Evolutionary conservation across 2,797 vertebrate genomes (phyloP).

Genomic region (Poeciliopsis gracilis): DNA sequence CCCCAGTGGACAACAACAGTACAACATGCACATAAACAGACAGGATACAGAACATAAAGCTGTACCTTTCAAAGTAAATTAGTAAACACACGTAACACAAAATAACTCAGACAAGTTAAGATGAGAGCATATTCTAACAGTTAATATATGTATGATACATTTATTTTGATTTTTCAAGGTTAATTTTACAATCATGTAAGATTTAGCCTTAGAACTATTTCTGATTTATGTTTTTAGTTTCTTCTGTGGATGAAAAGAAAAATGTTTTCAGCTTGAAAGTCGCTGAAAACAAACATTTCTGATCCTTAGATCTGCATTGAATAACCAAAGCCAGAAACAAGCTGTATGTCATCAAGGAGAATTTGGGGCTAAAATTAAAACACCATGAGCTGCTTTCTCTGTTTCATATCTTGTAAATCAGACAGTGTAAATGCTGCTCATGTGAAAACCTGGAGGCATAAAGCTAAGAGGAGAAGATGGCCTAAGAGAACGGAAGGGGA

Average conservation of each 20-base stretch:
- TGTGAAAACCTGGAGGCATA: neutral
- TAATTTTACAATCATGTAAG: neutral
- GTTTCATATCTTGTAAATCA: neutral
- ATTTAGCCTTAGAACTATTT: neutral
- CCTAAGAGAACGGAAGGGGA: neutral
- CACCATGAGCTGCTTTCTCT: neutral
- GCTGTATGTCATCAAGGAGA: neutral
- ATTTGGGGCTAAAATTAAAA: neutral
- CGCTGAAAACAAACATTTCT: neutral
- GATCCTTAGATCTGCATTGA: neutral
- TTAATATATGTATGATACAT: neutral
- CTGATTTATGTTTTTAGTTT: neutral
- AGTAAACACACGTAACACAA: too few relatives aligned
- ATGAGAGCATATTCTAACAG: too few relatives aligned
- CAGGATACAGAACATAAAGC: too few relatives aligned
- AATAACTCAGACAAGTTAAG: too few relatives aligned
- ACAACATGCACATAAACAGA: too few relatives aligned
- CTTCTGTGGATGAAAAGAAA: neutral
- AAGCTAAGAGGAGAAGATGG: neutral
- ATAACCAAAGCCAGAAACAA: neutral
- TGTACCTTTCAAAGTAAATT: too few relatives aligned
- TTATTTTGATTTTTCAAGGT: neutral
- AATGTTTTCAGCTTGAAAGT: neutral
- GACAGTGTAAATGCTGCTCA: neutral
- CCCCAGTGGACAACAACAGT: too few relatives aligned